Base-by-base conservation (phyloP, 2,797 vertebrate genomes). In the Lindbergichthys nudifrons region DNA sequence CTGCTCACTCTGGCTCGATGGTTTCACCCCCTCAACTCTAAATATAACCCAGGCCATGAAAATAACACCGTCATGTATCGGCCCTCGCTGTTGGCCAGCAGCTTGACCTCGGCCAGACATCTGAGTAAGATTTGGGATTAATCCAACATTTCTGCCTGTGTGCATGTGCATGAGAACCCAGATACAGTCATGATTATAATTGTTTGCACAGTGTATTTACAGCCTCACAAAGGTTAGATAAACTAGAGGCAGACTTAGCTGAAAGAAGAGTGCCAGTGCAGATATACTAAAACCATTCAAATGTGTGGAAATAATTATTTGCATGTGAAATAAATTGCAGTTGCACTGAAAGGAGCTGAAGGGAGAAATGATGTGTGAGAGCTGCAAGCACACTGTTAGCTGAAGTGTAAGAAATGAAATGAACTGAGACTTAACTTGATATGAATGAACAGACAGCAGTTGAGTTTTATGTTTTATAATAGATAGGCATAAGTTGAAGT, bases 1-100 rank as follows among this genome's bases (percentile, higher is more conserved):
- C 47, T 75, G 47, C 73, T 81, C 77, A 89, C 73, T 71, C 69
- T 61, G 72, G 63, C 70, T 72, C 10, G 10, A 50, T 23, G 16
- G 43, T 62, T 79, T 73, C 30, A 64, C 36, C 19, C 2, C 18
- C 2, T 14, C 59, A 59, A 46, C 57, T 88, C 79, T 90, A 89
- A 90, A 88, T 90, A 91, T 90, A 92, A 83, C 47, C 32, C 30
- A 3, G 61, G 64, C 19, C 19, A 46, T 56, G 62, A 70, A 70
- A 77, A 69, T 54, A 48, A 47, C 58, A 72, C 62, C 50, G 73
- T 73, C 64, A 75, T 39, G 70, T 65, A 69, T 48, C 15, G 23
- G 7, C 26, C 63, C 54, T 77, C 18, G 26, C 58, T 46, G 41
- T 73, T 62, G 51, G 73, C 74, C 77, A 67, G 36, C 32, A 10